Evolutionary conservation across 2,888 invertebrate species (phyloP), one percentile per base, ranked within the genome.

Genomic region (Cephus nigrinus): DNA sequence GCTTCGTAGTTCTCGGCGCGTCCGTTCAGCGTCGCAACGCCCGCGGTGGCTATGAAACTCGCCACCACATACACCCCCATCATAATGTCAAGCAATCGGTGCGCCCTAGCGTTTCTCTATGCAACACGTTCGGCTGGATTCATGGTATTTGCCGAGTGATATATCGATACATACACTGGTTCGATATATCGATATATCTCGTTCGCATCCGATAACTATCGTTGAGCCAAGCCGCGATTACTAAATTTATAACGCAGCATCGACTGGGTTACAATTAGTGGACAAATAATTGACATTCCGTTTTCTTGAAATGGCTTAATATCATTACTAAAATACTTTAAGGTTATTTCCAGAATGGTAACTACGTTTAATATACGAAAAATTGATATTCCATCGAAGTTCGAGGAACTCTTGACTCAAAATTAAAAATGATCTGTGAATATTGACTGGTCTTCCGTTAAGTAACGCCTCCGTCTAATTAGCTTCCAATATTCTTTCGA

Each of bases 21-120:
- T 85, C 91, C 91, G 89, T 86, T 83, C 86, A 88, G 91, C 91
- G 91, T 89, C 90, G 90, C 88, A 88, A 87, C 89, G 89, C 88
- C 88, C 84, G 86, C 76, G 80, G 79, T 55, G 23, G 23, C 55
- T 55, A 55, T 55, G 23, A 55, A 55, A 55, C 23, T 55, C 55
- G 23, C 55, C 55, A 5, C 55, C 55, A 55, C 68, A 30, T 75
- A n/a, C 55, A 68, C 68, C 32, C 75, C 40, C 35, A 4, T 75
- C 68, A 68, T 30, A 68, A 35, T 34, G 12, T 32, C n/a, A 35
- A 32, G 35, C 35, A 34, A 32, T 34, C 74, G 32, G 30, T 34
- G 30, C 74, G 32, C 74, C 34, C 35, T 35, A 9, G 5, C 75
- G 75, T 40, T 68, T 32, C 23, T 75, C n/a, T 68, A 36, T 55